Percentiles rank a stretch among this genome's conserved stretches.
Evolutionary conservation across 92 coral and sea anemone species (phyloP).

Genomic region (Heteractis magnifica): DNA sequence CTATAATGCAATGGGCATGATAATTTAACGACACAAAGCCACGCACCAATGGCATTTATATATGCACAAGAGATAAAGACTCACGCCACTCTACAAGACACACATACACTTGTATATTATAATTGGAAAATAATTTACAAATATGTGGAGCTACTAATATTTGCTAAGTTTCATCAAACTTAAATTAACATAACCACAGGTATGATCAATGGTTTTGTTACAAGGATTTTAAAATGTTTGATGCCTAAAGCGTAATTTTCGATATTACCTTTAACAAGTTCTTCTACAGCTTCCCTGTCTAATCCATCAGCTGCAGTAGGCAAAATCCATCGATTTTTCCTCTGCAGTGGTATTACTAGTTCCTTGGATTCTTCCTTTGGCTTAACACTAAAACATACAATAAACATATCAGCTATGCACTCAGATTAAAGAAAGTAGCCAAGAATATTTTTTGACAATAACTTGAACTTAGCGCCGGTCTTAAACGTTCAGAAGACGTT

Average conservation of each 20-base stretch:
- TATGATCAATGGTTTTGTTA: not conserved
- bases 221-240: too few relatives aligned
- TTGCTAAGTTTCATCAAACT: too few relatives aligned
- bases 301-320: conserved; percentile 60
- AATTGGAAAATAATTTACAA: too few relatives aligned
- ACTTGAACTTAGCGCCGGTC: not conserved
- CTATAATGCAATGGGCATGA: too few relatives aligned
- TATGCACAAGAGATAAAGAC: too few relatives aligned
- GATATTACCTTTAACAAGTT: conserved; percentile 74
- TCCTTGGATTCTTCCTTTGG: conserved; percentile 77
- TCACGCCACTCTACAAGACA: too few relatives aligned
- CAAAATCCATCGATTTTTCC: conserved; percentile 73
- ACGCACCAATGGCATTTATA: too few relatives aligned
- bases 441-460: not conserved
- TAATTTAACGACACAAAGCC: too few relatives aligned
- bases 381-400: conserved; percentile 50
- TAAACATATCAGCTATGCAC: not conserved
- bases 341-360: conserved; percentile 73
- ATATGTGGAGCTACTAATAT: too few relatives aligned
- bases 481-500: not conserved
- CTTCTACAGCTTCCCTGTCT: conserved; percentile 88
- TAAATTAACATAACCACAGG: not conserved
- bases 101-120: too few relatives aligned
- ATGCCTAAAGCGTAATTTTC: too few relatives aligned
- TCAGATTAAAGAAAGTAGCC: not conserved